A percentile compares a stretch with the other conserved stretches of the same genome.
Conservation (phyloP, 2,797 vertebrate species). For the Scyliorhinus canicula region DNA sequence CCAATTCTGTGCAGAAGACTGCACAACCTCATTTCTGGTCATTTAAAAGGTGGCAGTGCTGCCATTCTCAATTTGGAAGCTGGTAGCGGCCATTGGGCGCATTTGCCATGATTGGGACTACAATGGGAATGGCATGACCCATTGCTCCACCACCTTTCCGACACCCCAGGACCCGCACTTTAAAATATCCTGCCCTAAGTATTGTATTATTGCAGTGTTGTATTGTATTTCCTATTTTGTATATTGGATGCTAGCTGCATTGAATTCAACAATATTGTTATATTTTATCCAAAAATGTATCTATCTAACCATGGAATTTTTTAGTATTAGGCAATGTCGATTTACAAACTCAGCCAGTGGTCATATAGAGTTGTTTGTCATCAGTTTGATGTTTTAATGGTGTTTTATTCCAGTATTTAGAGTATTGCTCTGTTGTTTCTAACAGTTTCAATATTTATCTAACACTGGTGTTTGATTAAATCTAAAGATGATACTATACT, state of each 20-base stretch:
- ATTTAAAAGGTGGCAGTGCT: too few species aligned
- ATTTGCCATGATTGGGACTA: too few species aligned
- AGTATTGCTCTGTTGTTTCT: background rate
- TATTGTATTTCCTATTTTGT: background rate
- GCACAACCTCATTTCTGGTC: too few species aligned
- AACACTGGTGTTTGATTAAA: background rate
- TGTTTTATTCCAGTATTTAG: background rate
- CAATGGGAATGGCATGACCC: too few species aligned
- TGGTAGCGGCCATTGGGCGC: too few species aligned
- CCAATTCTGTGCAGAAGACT: too few species aligned
- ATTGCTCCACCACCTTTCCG: too few species aligned
- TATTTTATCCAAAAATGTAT: background rate
- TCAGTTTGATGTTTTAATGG: too few species aligned
- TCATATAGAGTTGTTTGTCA: background rate
- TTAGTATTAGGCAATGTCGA: background rate
- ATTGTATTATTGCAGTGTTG: background rate
- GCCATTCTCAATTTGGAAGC: too few species aligned
- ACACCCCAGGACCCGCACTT: too few species aligned
- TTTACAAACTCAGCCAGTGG: background rate
- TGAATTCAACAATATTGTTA: background rate
- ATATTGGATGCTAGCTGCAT: background rate
- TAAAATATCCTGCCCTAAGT: too few species aligned
- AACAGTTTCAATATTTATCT: background rate
- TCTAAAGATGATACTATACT: background rate
- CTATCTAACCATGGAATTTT: background rate